Evolutionary conservation across 2,113 vertebrate species (phyloP).

Genomic region (Upupa epops): DNA sequence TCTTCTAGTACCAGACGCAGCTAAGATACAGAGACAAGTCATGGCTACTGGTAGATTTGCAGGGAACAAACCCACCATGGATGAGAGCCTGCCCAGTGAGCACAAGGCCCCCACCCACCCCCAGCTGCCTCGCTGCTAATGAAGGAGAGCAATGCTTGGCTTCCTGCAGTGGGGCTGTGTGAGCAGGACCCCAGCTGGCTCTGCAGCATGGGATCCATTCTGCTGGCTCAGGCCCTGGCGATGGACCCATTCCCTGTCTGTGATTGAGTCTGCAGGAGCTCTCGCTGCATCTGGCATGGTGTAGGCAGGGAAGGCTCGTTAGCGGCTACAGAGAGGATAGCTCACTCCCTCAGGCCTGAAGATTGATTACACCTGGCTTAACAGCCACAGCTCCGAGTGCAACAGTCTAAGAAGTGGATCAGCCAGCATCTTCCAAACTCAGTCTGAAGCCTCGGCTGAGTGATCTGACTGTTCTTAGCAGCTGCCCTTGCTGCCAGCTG

Average conservation of each 20-base stretch:
- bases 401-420: neutral
- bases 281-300: fast-evolving
- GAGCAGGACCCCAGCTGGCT: neutral
- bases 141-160: neutral
- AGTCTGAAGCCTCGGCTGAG: neutral
- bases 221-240: neutral
- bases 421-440: neutral
- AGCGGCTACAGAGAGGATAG: neutral
- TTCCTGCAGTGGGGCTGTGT: neutral
- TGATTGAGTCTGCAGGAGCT: neutral
- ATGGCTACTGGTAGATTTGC: neutral
- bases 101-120: no score
- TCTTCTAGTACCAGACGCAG: neutral
- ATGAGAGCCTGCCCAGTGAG: neutral
- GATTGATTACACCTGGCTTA: neutral
- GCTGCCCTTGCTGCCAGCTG: neutral
- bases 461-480: no score
- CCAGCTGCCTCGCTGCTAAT: neutral
- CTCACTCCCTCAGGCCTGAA: neutral
- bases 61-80: neutral
- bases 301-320: neutral
- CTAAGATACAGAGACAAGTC: neutral
- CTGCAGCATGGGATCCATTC: neutral
- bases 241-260: fast-evolving
- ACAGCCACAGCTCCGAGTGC: neutral